A percentile compares a stretch with the other conserved stretches of the same genome.
Conservation (phyloP, 1,140 invertebrate species). For the Sitobion miscanthi region DNA sequence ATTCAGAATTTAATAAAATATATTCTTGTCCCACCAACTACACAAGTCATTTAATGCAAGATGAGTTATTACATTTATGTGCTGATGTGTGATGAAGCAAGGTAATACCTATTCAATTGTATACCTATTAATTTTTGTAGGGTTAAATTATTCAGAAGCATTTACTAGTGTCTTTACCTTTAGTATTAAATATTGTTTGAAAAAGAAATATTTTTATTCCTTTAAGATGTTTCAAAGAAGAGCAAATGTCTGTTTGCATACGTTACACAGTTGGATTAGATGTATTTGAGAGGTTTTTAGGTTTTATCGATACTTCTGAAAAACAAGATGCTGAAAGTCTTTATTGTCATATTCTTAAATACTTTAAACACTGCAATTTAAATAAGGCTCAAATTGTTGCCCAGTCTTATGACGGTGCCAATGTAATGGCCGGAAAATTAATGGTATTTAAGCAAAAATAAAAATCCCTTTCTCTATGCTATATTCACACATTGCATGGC, state of each 20-base stretch:
- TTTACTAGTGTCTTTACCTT: too few relatives aligned
- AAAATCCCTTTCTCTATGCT: neutral
- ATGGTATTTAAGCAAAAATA: constrained; percentile 12
- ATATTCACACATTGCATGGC: constrained; percentile 35
- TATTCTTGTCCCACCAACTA: neutral
- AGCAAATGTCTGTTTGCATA: constrained; percentile 8
- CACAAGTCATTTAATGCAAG: neutral
- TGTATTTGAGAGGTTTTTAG: neutral
- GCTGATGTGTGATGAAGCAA: constrained; percentile 31
- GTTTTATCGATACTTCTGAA: neutral
- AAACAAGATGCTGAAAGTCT: neutral
- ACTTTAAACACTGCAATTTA: neutral
- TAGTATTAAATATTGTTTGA: too few relatives aligned
- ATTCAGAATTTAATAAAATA: constrained; percentile 2
- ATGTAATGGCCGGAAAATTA: neutral
- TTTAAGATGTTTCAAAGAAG: constrained; percentile 6
- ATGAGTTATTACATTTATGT: neutral
- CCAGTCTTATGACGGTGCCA: neutral
- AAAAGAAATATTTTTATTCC: too few relatives aligned
- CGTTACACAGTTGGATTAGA: neutral
- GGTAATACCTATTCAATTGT: neutral
- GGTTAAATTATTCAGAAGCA: too few relatives aligned
- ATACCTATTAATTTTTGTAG: too few relatives aligned
- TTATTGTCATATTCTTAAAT: neutral
- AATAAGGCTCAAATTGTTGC: neutral